phyloP scores from a whole-genome alignment of 2,113 vertebrate species.

The Pteruthius melanotis region DNA sequence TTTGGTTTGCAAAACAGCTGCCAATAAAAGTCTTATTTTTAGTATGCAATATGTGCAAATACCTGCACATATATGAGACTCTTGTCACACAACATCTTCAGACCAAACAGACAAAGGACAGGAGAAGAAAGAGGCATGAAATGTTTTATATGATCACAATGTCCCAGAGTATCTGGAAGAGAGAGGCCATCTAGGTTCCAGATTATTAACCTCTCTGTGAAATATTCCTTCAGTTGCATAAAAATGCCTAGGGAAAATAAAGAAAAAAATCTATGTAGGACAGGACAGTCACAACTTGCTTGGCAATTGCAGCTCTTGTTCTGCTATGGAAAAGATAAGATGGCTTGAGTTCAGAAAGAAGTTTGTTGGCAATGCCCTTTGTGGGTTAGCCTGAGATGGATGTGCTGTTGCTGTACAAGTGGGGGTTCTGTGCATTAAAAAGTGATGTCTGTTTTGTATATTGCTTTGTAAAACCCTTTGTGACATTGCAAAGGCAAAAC shows the following conservation, averaged over 20 bases:
- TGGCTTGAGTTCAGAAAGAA: not conserved
- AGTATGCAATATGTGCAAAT: too few species aligned
- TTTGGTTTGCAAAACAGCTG: not conserved
- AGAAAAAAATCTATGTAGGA: not conserved
- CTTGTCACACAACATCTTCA: not conserved
- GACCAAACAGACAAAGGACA: not conserved
- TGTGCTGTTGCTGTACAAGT: not conserved
- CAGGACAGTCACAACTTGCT: not conserved
- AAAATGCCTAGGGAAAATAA: not conserved
- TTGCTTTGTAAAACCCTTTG: not conserved
- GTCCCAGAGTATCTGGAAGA: not conserved
- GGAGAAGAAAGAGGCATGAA: not conserved
- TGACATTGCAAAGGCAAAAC: not conserved
- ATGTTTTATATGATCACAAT: not conserved
- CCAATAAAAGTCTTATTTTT: not conserved
- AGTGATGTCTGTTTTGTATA: not conserved
- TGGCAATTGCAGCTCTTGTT: not conserved
- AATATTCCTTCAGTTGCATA: not conserved
- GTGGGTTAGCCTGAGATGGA: not conserved
- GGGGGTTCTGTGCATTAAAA: not conserved
- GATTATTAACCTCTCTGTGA: not conserved
- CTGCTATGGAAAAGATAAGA: not conserved
- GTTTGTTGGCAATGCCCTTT: not conserved
- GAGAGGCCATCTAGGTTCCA: not conserved
- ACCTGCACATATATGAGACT: not conserved